Evolutionary conservation across 2,888 invertebrate species (phyloP), one percentile per base, ranked within the genome.

Genomic region (Therioaphis trifolii): DNA sequence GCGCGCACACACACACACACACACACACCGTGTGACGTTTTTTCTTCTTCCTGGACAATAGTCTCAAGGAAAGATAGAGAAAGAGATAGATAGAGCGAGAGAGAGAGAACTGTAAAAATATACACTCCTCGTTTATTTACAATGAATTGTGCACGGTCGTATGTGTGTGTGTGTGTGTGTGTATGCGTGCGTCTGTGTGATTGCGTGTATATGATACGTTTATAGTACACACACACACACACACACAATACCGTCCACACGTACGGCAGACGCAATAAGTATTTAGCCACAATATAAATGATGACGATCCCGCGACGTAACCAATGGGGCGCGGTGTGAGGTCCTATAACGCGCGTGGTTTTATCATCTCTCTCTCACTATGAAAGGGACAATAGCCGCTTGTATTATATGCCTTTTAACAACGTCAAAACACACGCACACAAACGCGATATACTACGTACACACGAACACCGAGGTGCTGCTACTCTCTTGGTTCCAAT

Each of bases 401-500:
- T 71, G 80, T 71, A 79, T 79, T 79, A 79, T 79, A 80, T 14
- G 82, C 82, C 72, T 82, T 82, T 82, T 82, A 82, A 82, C 82
- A 82, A 74, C 82, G 74, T 82, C 82, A 74, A 82, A 82, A 82
- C 82, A 82, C 82, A 63, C 82, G 5, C 75, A 15, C 58, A 58
- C 75, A 43, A 40, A 27, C 75, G 11, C 63, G 52, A n/a, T n/a
- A 21, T 40, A 21, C 24, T 14, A 52, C 43, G n/a, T 5, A 66
- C 18, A 66, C n/a, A n/a, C 14, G 4, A 9, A 21, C 3, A 66
- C 35, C 15, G 35, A 12, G 5, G 11, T 66, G 29, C 29, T 40
- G 18, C 18, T 66, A 24, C 58, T 24, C 58, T 66, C 40, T 55
- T 3, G 29, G 27, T 43, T 24, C 21, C 18, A 75, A 75, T 27